phyloP scores from a whole-genome alignment of 2,113 vertebrate species.

The Protomyctophum bolini region DNA sequence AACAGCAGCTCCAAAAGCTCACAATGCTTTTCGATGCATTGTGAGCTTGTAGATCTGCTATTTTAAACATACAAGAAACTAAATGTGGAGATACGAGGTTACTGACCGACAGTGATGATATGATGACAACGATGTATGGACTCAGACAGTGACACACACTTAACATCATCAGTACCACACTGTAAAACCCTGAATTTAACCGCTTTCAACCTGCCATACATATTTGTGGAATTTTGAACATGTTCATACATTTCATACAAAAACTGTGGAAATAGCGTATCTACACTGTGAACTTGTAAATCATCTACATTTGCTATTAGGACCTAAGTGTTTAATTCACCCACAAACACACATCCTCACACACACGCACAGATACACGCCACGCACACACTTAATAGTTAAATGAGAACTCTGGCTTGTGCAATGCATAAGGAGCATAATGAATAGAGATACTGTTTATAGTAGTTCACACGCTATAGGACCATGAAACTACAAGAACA shows the following conservation, averaged over 20 bases:
- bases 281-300: no score
- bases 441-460: background rate
- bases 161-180: slow-evolving; percentile 54
- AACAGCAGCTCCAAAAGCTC: no score
- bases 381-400: background rate
- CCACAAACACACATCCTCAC: background rate
- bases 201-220: no score
- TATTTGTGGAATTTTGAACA: no score
- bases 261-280: no score
- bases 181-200: no score
- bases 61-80: no score
- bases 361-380: slow-evolving; percentile 18
- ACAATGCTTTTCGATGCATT: no score
- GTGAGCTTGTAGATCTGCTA: no score
- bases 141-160: slow-evolving; percentile 52
- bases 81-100: no score
- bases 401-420: background rate
- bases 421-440: background rate
- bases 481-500: slow-evolving; percentile 54
- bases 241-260: no score
- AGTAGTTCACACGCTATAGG: slow-evolving; percentile 10
- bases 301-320: no score
- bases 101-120: background rate
- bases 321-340: background rate
- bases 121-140: slow-evolving; percentile 32